Evolutionary conservation across 2,888 invertebrate species (phyloP), one percentile per base, ranked within the genome.

Genomic region (Drosophila niveifrons): DNA sequence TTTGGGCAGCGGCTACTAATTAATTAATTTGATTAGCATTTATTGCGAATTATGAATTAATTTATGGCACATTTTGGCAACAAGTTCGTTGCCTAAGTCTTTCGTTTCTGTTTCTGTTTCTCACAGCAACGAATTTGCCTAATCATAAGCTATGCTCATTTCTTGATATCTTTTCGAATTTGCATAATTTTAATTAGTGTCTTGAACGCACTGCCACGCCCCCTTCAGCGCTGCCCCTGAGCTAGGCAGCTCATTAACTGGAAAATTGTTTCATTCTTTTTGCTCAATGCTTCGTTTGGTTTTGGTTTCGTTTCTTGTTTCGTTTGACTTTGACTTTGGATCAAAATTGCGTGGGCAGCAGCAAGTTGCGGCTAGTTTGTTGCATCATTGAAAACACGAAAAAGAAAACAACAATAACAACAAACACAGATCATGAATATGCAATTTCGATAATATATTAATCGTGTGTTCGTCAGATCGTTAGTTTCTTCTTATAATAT

Each of bases 21-120:
- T 88, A 86, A 86, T 86, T 88, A 88, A 88, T 85, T 85, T 83
- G 77, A 88, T 83, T 86, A 83, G 75, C 82, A 79, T 87, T 75
- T 58, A 76, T 58, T 67, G 84, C 78, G 78, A 86, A 85, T 88
- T 86, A 80, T 77, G 81, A 78, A 78, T 82, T 78, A 88, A 86
- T 80, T 85, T 88, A 86, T 75, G 73, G 80, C 66, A 41, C 17
- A 23, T 56, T 43, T 46, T 57, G 13, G 39, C 71, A 71, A 63
- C 82, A 48, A 72, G 80, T 85, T 82, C 62, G 74, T 85, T 85
- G 83, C 74, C 65, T 67, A 29, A 81, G 79, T 82, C 82, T 75
- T 72, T 85, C 52, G 72, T 36, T 36, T 50, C 72, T n/a, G 88
- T 83, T 72, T 81, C 75, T 65, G 68, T 46, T 57, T 69, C 28